Conservation (phyloP, 2,113 vertebrate genomes). For the Coracopsis vasa region DNA sequence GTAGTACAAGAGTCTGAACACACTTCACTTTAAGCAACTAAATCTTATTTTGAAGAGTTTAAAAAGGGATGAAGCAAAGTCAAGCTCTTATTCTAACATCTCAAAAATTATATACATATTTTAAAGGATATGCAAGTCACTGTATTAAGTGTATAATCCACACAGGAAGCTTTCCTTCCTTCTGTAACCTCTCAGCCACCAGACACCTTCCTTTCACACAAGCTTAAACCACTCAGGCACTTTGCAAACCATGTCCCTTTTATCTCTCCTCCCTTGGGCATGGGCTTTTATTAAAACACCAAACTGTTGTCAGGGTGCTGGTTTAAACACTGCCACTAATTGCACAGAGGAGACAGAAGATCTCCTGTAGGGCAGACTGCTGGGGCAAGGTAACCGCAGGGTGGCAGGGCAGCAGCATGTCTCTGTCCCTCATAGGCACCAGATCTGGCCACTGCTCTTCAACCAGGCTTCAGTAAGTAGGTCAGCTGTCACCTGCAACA, state of each 20-base stretch:
- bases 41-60: neutral
- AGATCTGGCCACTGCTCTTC: neutral
- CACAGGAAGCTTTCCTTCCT: neutral
- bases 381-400: neutral
- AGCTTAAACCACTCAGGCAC: neutral
- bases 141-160: neutral
- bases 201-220: neutral
- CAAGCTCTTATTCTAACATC: neutral
- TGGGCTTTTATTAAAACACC: neutral
- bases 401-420: rapidly evolving
- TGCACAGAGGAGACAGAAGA: neutral
- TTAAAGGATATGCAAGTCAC: neutral
- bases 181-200: neutral
- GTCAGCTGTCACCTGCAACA: conserved; percentile 68
- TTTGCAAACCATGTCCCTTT: neutral
- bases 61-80: neutral
- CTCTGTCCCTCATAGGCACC: neutral
- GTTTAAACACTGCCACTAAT: conserved; percentile 26
- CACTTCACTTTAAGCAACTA: neutral
- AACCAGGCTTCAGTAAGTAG: conserved; percentile 46
- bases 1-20: neutral
- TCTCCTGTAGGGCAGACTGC: neutral
- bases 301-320: neutral
- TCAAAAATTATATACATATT: neutral
- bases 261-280: neutral